Evolutionary conservation across 2,113 vertebrate genomes (phyloP), one percentile per base, ranked within the genome.

Genomic region (Fukomys damarensis): DNA sequence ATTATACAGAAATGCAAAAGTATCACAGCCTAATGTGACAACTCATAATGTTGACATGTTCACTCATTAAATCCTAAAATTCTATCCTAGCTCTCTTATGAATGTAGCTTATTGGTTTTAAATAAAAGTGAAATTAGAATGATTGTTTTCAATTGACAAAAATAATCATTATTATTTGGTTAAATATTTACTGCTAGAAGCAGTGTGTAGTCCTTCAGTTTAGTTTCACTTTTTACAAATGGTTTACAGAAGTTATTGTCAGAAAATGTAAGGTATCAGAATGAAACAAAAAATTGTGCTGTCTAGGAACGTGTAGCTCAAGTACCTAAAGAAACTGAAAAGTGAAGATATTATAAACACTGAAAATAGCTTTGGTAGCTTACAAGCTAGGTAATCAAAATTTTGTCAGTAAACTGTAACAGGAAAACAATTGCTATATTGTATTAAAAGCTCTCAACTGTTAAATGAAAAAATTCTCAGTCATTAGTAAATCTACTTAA

Each of bases 81-180:
- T 74, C 20, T 54, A 80, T 22, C 38, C 52, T 26, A 72, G 43
- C 14, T 96, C 49, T 38, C 7, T 16, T 82, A 93, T 1, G n/a
- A 46, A 93, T 24, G 10, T 94, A 54, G 32, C 32, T 93, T 91
- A 49, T 1, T 91, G 16, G 79, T 82, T 91, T 91, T 85, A 96
- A 88, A 68, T 84, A 91, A 90, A 93, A 91, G 54, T 77, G 35
- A 93, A 83, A 56, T 95, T 65, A 79, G 6, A 92, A 79, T 46
- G 85, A 63, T 5, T 59, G 1, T 76, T 19, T 58, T 86, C 49
- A 91, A 28, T 7, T 95, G 24, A 68, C 30, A 94, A 83, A 54
- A 93, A 52, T 76, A 58, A 54, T 93, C 61, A 74, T 24, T 95
- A 46, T 72, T 16, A 74, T 49, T 86, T 63, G 30, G 13, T 58